Evolutionary conservation across 2,113 vertebrate genomes (phyloP), one percentile per base, ranked within the genome.

Genomic region (Microcebus jonahi): DNA sequence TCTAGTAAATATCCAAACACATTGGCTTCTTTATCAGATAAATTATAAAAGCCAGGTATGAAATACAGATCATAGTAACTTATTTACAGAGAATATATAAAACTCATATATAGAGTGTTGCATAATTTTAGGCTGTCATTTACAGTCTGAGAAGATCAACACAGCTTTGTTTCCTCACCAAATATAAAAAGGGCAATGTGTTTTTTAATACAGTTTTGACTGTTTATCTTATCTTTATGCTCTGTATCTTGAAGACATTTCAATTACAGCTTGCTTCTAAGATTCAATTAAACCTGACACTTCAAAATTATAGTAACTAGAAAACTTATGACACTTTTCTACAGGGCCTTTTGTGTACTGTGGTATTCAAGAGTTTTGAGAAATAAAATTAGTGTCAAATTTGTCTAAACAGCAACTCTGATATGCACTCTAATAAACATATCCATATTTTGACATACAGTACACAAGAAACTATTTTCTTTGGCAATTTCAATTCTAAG

Each of bases 241-340:
- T 97, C 97, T 98, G 96, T 96, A 97, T 98, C 97, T 97, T 96
- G 91, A 98, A 98, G 92, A 96, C 87, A 82, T 70, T 98, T 96
- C 88, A 91, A 85, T 92, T 98, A 95, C 88, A 98, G 95, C 89
- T 42, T 59, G 79, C 85, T 97, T 95, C 97, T 94, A 92, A 88
- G 90, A 88, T 88, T 96, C 65, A 70, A 63, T 97, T 93, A n/a
- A 1, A 86, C 39, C 85, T 86, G 53, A 81, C 88, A 94, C 50
- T 81, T 91, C 96, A 88, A 90, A 97, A 88, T 13, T 83, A 45
- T 90, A 96, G 91, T 97, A 97, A 97, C 73, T 75, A 70, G 80
- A 96, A 96, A 81, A 77, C 25, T 27, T 77, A 96, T 1, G 21
- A 17, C 50, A 45, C 12, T 97, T 90, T 96, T 91, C 95, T 95